A percentile compares a stretch with the other conserved stretches of the same genome.
These are phyloP conservation scores for Merodon equestris DNA, from an alignment of 2,888 invertebrate genomes.

Conservation along the genomic window DNA sequence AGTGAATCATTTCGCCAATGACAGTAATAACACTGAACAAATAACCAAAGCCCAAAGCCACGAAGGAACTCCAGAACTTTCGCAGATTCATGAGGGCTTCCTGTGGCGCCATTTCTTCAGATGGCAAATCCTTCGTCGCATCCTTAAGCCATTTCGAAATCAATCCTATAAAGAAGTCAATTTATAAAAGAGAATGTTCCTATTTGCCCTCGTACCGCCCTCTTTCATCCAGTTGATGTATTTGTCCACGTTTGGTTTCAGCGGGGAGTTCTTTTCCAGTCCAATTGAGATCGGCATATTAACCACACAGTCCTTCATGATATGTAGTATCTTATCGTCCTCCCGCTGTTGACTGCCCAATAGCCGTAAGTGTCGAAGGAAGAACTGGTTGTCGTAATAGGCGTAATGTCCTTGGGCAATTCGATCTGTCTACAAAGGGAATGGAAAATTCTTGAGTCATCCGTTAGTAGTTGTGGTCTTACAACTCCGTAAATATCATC, in stretches of 20 bases:
- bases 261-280: constrained; percentile 89
- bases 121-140: constrained; percentile 82
- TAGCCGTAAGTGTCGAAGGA: constrained; percentile 84
- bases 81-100: constrained; percentile 88
- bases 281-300: constrained; percentile 90
- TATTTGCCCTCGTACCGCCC: constrained; percentile 80
- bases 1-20: constrained; percentile 83
- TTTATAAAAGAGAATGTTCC: not conserved
- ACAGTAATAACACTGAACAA: constrained; percentile 81
- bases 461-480: constrained; percentile 38
- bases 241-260: constrained; percentile 85
- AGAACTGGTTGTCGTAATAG: constrained; percentile 89
- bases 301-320: constrained; percentile 90
- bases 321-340: constrained; percentile 81
- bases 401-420: constrained; percentile 87
- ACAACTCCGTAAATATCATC: constrained; percentile 83
- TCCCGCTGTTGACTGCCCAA: constrained; percentile 79
- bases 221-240: constrained; percentile 85
- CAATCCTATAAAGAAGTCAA: constrained; percentile 79
- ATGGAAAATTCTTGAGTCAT: not conserved
- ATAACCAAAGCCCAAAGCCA: constrained; percentile 86
- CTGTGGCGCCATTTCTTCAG: constrained; percentile 82
- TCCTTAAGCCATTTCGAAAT: constrained; percentile 89
- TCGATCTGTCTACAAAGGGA: constrained; percentile 77
- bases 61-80: constrained; percentile 88